Evolutionary conservation across 2,113 vertebrate species (phyloP), one percentile per base, ranked within the genome.

Genomic region (Sphyrna mokarran): DNA sequence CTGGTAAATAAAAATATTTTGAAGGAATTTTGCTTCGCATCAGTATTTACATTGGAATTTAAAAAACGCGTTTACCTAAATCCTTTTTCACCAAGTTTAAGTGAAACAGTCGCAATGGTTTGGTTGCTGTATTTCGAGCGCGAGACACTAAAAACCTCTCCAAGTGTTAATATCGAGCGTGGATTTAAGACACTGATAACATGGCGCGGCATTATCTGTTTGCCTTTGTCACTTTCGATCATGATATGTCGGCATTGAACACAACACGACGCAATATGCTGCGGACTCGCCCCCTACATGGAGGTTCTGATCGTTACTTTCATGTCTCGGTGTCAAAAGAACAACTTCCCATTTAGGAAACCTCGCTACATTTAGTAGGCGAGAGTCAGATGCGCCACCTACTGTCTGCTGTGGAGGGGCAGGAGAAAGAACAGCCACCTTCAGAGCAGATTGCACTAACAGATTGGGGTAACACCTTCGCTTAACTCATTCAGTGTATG

Each of bases 351-450:
- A 93, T 93, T 68, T 8, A 68, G 61, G 33, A 18, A 37, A 10
- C 89, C 61, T 93, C 18, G 16, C 61, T 66, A 18, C 61, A 93
- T 93, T 83, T 70, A 54, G 43, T 33, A 48, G 69, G 48, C 23
- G 40, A 95, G 43, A 72, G 94, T 16, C 69, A 72, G 72, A 48
- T 33, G 94, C 94, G 94, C 68, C 94, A 70, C 69, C 94, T 95
- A 66, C 69, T 72, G 94, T 16, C 68, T 54, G 26, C 43, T 48
- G 94, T 26, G 68, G 37, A 48, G 40, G 72, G 14, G 58, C 9
- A 18, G 22, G 20, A 18, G 13, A 63, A 11, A 63, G 1, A 37
- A 66, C 63, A 29, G 11, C 2, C 43, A 48, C 48, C 61, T 91
- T 66, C 61, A 66, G 63, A 8, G 14, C 14, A 58, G 91, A 69